Base-by-base conservation (phyloP, 2,888 invertebrate genomes). In the Drosophila atripex region DNA sequence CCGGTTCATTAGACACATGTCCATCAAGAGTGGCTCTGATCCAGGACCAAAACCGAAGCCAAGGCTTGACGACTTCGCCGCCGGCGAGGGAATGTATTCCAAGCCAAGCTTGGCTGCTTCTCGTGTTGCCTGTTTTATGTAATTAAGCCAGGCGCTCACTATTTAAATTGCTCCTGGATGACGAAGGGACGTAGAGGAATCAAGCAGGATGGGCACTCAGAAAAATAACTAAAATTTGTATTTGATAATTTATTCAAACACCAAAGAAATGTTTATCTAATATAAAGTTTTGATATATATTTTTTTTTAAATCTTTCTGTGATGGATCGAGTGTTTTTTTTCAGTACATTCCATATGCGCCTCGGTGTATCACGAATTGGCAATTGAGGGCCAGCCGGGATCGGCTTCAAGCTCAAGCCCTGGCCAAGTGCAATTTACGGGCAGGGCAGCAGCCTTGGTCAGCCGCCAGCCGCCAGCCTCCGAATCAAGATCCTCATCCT, bases 131-230 rank as follows among this genome's bases (percentile, higher is more conserved):
- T 75, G 75, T 73, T 80, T 88, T 74, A 78, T 78, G 89, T 79
- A 88, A 89, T 88, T 88, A 89, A 79, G 86, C 76, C 88, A 83
- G 88, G 80, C 83, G 89, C 77, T 74, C 89, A 83, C 84, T 78
- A 88, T 89, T 88, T 88, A 88, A 88, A 88, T 87, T 86, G 80
- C 78, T 70, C 76, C 65, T 64, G 51, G 43, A 50, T 45, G 41
- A 30, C 12, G 55, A 39, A 53, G 43, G 32, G 64, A 30, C 21
- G 18, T 38, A 30, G 28, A 41, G 47, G 30, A 38, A 21, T 39
- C 25, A 18, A 11, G 25, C 35, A 2, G 30, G 12, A 14, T 16
- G 6, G 7, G 38, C 59, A 60, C 61, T 56, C 9, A 25, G 38
- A 38, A 25, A 23, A 30, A n/a, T n/a, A 35, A 35, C 12, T 12